These are phyloP conservation scores for Rotaria macrura DNA, from an alignment of 2,888 invertebrate genomes.

Conservation along the genomic window DNA sequence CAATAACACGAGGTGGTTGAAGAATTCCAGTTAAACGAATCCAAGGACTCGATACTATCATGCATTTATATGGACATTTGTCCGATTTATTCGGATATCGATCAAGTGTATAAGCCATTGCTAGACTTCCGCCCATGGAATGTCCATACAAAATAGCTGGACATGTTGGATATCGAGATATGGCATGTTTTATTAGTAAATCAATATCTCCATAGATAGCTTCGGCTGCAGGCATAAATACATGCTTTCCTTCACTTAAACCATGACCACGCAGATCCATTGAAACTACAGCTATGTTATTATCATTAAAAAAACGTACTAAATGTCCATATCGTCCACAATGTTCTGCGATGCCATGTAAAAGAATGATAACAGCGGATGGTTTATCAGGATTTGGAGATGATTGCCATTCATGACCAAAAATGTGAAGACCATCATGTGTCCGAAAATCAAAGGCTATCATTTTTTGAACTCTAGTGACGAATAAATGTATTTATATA, in stretches of 20 bases:
- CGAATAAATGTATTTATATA: no score
- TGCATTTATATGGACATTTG: neutral
- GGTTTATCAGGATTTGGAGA: neutral
- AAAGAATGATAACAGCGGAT: neutral
- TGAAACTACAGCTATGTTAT: neutral
- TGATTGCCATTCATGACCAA: neutral
- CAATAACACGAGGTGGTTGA: neutral
- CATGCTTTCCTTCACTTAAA: neutral
- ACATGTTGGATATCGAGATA: neutral
- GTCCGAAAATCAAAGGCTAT: neutral
- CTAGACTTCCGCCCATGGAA: neutral
- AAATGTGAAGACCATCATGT: neutral
- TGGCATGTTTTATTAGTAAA: neutral
- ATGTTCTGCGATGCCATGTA: neutral
- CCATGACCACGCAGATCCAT: conserved; percentile 10
- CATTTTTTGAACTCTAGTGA: no score
- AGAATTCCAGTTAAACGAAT: neutral
- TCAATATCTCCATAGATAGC: neutral
- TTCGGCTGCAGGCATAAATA: neutral
- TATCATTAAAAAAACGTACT: neutral
- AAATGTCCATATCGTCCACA: neutral
- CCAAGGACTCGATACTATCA: neutral
- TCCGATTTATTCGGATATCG: neutral
- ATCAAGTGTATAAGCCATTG: neutral
- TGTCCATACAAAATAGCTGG: conserved; percentile 1